Percentiles rank a stretch among this genome's conserved stretches.
phyloP scores from a whole-genome alignment of 2,888 invertebrate genomes.

The Melanargia galathea region DNA sequence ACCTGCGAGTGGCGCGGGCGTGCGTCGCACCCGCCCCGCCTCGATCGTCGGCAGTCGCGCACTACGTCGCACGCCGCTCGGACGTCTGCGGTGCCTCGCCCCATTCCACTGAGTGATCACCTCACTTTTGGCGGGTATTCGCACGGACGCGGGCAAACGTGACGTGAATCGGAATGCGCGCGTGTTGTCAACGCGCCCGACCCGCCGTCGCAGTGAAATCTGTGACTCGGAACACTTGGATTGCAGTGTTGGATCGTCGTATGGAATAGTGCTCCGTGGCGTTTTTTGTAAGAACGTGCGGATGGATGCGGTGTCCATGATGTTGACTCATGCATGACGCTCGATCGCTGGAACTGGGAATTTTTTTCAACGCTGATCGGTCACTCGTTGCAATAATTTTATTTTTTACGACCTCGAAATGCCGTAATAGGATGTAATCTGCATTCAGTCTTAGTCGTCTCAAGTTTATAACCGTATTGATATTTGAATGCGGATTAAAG shows the following conservation, averaged over 20 bases:
- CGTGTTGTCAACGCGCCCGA: slow-evolving; percentile 64
- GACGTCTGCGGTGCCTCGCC: slow-evolving; percentile 54
- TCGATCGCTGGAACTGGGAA: slow-evolving; percentile 76
- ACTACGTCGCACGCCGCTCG: slow-evolving; percentile 61
- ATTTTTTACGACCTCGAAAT: slow-evolving; percentile 10
- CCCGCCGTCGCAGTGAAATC: slow-evolving; percentile 66
- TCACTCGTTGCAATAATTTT: slow-evolving; percentile 20
- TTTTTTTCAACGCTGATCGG: slow-evolving; percentile 25
- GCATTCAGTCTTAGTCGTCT: neutral
- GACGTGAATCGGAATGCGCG: slow-evolving; percentile 70
- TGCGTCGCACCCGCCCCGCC: slow-evolving; percentile 62
- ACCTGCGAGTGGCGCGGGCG: slow-evolving; percentile 73
- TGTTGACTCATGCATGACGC: slow-evolving; percentile 80
- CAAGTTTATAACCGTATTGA: neutral
- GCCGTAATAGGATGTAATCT: neutral
- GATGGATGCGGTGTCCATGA: slow-evolving; percentile 76
- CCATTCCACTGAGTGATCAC: slow-evolving; percentile 54
- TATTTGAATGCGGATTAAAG: neutral
- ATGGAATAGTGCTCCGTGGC: slow-evolving; percentile 60
- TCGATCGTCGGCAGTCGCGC: slow-evolving; percentile 72
- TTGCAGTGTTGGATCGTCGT: slow-evolving; percentile 80
- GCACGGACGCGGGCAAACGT: slow-evolving; percentile 65
- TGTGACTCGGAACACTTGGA: slow-evolving; percentile 75
- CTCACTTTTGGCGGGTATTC: slow-evolving; percentile 79
- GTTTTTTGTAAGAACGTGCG: slow-evolving; percentile 68